phyloP scores from a whole-genome alignment of 2,797 vertebrate species.

The Amblyopsis hoosieri region DNA sequence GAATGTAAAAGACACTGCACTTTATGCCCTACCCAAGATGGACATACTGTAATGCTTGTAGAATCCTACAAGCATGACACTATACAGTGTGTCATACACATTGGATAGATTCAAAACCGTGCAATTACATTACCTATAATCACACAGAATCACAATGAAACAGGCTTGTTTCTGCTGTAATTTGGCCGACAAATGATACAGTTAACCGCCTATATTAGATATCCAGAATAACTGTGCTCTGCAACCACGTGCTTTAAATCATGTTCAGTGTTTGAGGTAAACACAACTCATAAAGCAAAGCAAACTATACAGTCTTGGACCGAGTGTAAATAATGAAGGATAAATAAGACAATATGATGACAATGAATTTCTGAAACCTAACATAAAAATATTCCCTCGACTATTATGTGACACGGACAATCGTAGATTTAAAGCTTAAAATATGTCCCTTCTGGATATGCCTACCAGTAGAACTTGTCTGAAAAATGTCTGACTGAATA shows the following conservation, averaged over 20 bases:
- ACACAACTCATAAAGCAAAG: too few relatives aligned
- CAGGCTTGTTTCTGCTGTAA: conserved; percentile 37
- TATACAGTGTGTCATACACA: conserved; percentile 6
- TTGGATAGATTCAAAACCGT: conserved; percentile 1
- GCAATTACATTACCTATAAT: not conserved
- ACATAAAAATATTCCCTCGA: too few relatives aligned
- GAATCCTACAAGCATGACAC: conserved; percentile 7
- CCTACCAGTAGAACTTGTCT: too few relatives aligned
- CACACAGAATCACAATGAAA: conserved; percentile 34
- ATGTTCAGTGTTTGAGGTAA: not conserved
- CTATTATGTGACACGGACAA: too few relatives aligned
- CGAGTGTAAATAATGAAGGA: not conserved
- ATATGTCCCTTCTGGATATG: too few relatives aligned
- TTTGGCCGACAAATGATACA: conserved; percentile 47
- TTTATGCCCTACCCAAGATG: conserved; percentile 2
- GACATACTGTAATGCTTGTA: not conserved
- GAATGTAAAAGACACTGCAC: not conserved
- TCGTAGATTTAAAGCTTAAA: too few relatives aligned
- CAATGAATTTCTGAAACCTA: not conserved
- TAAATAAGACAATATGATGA: too few relatives aligned
- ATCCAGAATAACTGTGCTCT: conserved; percentile 49
- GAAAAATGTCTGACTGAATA: too few relatives aligned
- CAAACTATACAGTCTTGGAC: too few relatives aligned
- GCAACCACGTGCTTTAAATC: conserved; percentile 10
- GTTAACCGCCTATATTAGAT: conserved; percentile 29